Evolutionary conservation across 2,797 vertebrate genomes (phyloP).

Genomic region (Melanotaenia boesemani): DNA sequence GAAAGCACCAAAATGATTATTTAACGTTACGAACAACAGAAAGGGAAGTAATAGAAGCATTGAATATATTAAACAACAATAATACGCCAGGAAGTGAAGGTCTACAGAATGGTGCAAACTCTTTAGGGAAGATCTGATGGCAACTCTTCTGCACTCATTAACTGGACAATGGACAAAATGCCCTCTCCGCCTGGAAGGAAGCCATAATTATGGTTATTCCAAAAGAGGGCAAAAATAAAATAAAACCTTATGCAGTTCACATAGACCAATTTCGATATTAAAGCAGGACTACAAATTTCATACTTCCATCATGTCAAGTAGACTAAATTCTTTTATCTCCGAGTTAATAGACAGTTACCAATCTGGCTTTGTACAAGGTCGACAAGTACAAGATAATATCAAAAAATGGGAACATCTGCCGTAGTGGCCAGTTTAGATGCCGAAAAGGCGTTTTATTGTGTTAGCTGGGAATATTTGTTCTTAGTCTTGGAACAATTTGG

Average conservation of each 20-base stretch:
- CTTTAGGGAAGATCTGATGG: neutral
- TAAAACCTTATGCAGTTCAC: too few relatives aligned
- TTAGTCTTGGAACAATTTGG: neutral
- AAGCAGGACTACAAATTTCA: neutral
- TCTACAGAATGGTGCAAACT: neutral
- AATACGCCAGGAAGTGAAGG: neutral
- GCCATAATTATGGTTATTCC: neutral
- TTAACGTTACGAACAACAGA: too few relatives aligned
- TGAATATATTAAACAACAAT: neutral
- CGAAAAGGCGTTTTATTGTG: neutral
- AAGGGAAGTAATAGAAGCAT: neutral
- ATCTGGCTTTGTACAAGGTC: neutral
- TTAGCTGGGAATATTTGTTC: neutral
- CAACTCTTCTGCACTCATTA: neutral
- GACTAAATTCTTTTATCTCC: neutral
- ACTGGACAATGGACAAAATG: neutral
- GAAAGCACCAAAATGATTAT: too few relatives aligned
- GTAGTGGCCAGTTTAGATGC: neutral
- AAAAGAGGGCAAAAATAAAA: neutral
- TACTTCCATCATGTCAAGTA: neutral
- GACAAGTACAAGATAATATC: neutral
- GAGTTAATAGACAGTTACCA: neutral
- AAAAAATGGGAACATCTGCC: neutral
- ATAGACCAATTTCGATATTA: neutral
- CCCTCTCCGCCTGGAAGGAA: neutral